These are phyloP conservation scores for Halictus rubicundus DNA, from an alignment of 1,140 invertebrate species.

Conservation along the genomic window DNA sequence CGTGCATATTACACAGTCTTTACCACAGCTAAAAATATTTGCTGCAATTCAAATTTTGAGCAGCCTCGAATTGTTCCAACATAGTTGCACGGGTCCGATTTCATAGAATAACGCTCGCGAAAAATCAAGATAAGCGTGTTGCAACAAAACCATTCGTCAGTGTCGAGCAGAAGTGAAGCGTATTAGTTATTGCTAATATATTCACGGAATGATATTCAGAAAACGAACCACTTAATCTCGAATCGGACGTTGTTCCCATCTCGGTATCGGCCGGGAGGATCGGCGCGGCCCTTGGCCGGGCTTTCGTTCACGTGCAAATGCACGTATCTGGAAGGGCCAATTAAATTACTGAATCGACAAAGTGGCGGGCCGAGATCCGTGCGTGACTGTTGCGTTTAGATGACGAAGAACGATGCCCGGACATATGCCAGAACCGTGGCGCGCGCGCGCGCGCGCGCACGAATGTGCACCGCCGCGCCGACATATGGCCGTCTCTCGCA, in stretches of 20 bases:
- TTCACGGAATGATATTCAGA: not conserved
- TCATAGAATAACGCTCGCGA: not conserved
- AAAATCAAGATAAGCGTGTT: not conserved
- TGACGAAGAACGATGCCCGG: constrained; percentile 31
- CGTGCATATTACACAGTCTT: no score
- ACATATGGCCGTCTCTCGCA: constrained; percentile 51
- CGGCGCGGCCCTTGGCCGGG: not conserved
- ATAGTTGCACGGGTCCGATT: no score
- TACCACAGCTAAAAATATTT: no score
- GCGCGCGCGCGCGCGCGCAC: constrained; percentile 27
- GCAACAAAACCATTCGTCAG: not conserved
- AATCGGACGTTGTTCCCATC: not conserved
- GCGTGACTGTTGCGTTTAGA: constrained; percentile 66
- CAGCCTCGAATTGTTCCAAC: no score
- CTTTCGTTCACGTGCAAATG: constrained; percentile 5
- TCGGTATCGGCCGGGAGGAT: not conserved
- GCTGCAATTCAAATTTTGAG: no score
- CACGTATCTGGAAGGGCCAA: constrained; percentile 9
- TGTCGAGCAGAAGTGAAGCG: not conserved
- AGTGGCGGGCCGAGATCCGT: constrained; percentile 18
- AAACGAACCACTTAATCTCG: not conserved
- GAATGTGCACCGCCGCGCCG: not conserved
- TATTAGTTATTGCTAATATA: no score
- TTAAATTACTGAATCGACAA: constrained; percentile 5
- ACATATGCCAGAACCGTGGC: constrained; percentile 37